Percentiles rank a stretch among this genome's conserved stretches.
Evolutionary conservation across 2,113 vertebrate genomes (phyloP).

Genomic region (Sapajus apella): DNA sequence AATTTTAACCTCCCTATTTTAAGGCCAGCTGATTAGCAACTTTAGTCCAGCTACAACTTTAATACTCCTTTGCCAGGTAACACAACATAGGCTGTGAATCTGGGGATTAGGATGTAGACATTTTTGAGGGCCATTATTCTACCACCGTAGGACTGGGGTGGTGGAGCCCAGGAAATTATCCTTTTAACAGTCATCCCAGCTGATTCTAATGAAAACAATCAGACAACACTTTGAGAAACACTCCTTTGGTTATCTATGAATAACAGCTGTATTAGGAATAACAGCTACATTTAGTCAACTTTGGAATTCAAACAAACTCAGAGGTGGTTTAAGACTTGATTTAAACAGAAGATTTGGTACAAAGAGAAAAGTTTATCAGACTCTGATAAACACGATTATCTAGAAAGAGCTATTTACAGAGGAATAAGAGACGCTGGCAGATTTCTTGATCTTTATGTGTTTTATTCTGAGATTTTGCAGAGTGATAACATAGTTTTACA

Average conservation of each 20-base stretch:
- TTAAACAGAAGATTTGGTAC: not conserved
- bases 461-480: not conserved
- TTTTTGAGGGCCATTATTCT: not conserved
- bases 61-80: not conserved
- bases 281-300: not conserved
- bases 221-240: not conserved
- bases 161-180: not conserved
- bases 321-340: not conserved
- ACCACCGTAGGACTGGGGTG: not conserved
- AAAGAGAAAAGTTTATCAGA: constrained; percentile 11
- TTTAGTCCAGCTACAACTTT: not conserved
- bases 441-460: not conserved
- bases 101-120: not conserved
- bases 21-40: not conserved
- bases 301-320: not conserved
- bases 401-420: not conserved
- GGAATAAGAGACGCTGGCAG: not conserved
- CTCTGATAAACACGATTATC: not conserved
- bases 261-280: not conserved
- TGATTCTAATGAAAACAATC: constrained; percentile 2
- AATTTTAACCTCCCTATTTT: not conserved
- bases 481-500: not conserved
- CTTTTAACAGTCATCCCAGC: not conserved
- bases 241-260: not conserved
- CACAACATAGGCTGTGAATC: not conserved